Base-by-base conservation (phyloP, 2,888 invertebrate genomes). In the Apotomis turbidana region DNA sequence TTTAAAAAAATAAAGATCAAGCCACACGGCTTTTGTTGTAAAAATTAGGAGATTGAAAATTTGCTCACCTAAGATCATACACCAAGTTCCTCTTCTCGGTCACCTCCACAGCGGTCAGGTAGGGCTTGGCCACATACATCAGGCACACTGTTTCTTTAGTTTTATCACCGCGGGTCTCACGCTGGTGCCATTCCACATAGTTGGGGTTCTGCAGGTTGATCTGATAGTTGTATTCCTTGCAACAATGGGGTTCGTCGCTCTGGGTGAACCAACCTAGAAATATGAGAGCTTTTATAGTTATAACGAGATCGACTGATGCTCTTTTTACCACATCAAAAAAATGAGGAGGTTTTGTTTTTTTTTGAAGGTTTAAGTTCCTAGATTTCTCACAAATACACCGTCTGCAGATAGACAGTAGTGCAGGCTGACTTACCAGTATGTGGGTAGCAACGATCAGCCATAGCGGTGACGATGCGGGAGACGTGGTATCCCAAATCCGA, bases 401-500 rank as follows among this genome's bases (percentile, higher is more conserved):
- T 41, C 1, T 41, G 41, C 1, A 41, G 41, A 41, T 41, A 41
- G 3, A 41, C 4, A 41, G 6, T 5, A 41, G 0, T 27, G 3
- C 9, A 6, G 51, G 9, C 0, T 27, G 62, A 78, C 86, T 90
- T 87, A 94, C 97, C 97, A 79, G 98, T 98, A 82, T 98, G 97
- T n/a, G 98, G 98, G 90, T 97, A 97, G 78, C 95, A 94, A 78
- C 96, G 95, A 87, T 98, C 98, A 74, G 95, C 94, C 98, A 98
- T 98, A 49, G 97, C 96, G 15, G 98, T 97, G 70, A 98, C 95
- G 41, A 97, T 97, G 62, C 97, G 95, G 57, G 97, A 96, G 74
- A 98, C 96, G 87, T 98, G 98, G 89, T 98, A 98, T 5, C 98
- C 98, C 62, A 98, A 96, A 91, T 98, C 98, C 60, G 98, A 95